phyloP scores from a whole-genome alignment of 2,888 invertebrate genomes.

The Tetrapedia diversipes region DNA sequence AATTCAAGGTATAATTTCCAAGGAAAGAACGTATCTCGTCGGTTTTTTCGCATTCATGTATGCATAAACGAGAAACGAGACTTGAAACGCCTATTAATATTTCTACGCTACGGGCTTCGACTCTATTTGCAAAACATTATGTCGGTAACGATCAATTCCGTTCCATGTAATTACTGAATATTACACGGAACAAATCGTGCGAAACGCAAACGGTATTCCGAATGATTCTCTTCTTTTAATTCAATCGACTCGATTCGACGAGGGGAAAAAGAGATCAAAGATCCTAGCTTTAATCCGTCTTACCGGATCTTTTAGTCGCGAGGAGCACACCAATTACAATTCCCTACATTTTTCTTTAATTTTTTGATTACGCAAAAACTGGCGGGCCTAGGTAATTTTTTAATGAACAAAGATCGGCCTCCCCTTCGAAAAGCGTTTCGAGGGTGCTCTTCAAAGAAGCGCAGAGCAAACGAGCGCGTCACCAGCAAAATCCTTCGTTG shows the following conservation, averaged over 20 bases:
- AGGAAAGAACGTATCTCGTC: constrained; percentile 4
- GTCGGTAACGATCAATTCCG: constrained; percentile 11
- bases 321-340: too few species aligned
- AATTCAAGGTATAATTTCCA: constrained; percentile 36
- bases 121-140: neutral
- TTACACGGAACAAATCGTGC: neutral
- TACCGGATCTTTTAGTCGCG: too few species aligned
- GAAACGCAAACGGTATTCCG: too few species aligned
- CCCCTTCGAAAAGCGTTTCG: constrained; percentile 1
- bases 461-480: constrained; percentile 13
- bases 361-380: constrained; percentile 3
- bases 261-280: constrained; percentile 16
- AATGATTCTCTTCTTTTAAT: neutral
- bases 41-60: constrained; percentile 25
- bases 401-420: constrained; percentile 6
- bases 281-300: too few species aligned
- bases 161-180: too few species aligned
- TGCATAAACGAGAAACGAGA: constrained; percentile 1
- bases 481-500: constrained; percentile 4
- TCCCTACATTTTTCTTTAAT: too few species aligned
- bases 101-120: neutral
- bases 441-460: neutral
- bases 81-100: constrained; percentile 17
- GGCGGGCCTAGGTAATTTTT: constrained; percentile 28
- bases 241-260: neutral